Percentiles rank a stretch among this genome's conserved stretches.
Conservation (phyloP, 2,113 vertebrate genomes). For the Osmerus mordax region DNA sequence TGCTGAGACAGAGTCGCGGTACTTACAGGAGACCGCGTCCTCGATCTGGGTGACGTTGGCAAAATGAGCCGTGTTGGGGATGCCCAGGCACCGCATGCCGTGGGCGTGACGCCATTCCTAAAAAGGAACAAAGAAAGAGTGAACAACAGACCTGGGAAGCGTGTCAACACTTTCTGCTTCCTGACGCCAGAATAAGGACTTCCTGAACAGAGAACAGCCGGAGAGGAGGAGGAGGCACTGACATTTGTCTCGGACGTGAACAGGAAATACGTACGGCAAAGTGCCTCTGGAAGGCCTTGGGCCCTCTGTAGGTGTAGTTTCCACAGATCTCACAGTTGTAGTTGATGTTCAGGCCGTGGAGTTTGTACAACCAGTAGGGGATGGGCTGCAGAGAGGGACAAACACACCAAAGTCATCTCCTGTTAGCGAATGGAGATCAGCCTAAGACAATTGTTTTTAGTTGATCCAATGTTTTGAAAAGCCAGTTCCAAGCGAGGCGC, state of each 20-base stretch:
- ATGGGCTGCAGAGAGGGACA: slow-evolving; percentile 78
- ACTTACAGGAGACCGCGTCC: slow-evolving; percentile 93
- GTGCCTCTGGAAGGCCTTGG: slow-evolving; percentile 95
- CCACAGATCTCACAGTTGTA: slow-evolving; percentile 99
- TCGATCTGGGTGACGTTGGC: slow-evolving; percentile 99
- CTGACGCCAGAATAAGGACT: background rate
- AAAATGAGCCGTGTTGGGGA: slow-evolving; percentile 96
- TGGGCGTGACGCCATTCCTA: slow-evolving; percentile 98
- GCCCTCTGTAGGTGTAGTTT: slow-evolving; percentile 96
- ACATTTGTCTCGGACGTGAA: no score
- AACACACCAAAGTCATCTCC: background rate
- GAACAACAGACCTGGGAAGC: background rate
- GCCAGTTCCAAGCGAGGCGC: background rate
- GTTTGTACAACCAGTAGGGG: slow-evolving; percentile 95
- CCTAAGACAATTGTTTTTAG: no score
- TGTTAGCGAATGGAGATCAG: background rate
- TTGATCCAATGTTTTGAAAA: background rate
- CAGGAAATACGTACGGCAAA: slow-evolving; percentile 76
- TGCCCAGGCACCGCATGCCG: slow-evolving; percentile 95
- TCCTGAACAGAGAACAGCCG: background rate
- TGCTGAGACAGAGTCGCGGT: background rate
- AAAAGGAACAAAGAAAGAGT: background rate
- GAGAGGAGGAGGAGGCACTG: background rate
- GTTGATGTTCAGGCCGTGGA: slow-evolving; percentile 97
- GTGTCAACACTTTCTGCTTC: background rate